A percentile compares a stretch with the other conserved stretches of the same genome.
phyloP scores from a whole-genome alignment of 2,797 vertebrate genomes.

The Rallus crepitans region DNA sequence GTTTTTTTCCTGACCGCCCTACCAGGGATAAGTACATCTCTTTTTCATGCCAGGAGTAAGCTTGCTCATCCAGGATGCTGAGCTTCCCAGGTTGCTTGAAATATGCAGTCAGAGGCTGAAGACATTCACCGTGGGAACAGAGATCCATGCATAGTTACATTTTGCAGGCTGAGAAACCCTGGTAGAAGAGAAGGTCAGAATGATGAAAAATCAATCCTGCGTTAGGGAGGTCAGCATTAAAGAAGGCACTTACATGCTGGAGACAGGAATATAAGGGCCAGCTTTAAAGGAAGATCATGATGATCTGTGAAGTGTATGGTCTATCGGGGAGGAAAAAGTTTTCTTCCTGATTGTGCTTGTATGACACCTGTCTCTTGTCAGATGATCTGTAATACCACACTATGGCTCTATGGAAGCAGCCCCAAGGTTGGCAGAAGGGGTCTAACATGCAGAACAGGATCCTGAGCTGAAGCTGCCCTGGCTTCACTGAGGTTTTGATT shows the following conservation, averaged over 20 bases:
- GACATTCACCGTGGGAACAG: not conserved
- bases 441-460: not conserved
- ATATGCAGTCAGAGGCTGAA: not conserved
- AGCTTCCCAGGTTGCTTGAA: not conserved
- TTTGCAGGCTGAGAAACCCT: not conserved
- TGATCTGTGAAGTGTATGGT: not conserved
- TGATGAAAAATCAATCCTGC: not conserved
- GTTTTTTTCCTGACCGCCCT: not conserved
- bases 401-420: not conserved
- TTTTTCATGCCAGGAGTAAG: not conserved
- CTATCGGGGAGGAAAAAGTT: not conserved
- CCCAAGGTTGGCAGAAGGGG: slow-evolving; percentile 16
- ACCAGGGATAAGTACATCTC: not conserved
- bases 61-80: not conserved
- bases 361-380: not conserved
- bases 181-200: not conserved
- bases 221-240: accelerated
- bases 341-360: not conserved
- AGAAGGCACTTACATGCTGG: not conserved
- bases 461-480: not conserved
- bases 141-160: accelerated
- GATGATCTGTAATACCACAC: not conserved
- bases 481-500: not conserved
- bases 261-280: not conserved
- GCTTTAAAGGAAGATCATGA: not conserved